Percentiles rank a stretch among this genome's conserved stretches.
phyloP scores from a whole-genome alignment of 2,113 vertebrate genomes.

The Penelope pileata region DNA sequence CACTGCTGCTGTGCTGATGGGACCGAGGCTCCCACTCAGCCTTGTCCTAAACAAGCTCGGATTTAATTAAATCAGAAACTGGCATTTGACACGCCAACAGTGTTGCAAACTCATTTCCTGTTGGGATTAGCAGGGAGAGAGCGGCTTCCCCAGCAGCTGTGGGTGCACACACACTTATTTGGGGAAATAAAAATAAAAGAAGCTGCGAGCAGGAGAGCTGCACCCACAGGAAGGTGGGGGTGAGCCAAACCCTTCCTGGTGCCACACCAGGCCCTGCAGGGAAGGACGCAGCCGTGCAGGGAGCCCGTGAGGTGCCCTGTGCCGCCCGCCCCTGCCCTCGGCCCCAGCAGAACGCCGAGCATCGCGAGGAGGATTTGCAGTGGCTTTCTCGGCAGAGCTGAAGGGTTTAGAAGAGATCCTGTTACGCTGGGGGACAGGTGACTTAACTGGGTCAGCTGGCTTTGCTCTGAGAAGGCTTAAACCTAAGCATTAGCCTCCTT shows the following conservation, averaged over 20 bases:
- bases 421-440: slow-evolving; percentile 26
- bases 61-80: neutral
- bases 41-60: neutral
- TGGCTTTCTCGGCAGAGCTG: neutral
- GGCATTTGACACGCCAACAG: neutral
- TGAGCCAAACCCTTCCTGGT: neutral
- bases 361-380: neutral
- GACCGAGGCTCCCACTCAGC: neutral
- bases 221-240: neutral
- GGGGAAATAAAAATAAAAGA: neutral
- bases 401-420: neutral
- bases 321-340: rapidly evolving
- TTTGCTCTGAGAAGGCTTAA: slow-evolving; percentile 31
- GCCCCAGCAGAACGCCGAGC: rapidly evolving
- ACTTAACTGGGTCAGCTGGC: slow-evolving; percentile 62
- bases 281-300: rapidly evolving
- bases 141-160: neutral
- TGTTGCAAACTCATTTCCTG: neutral
- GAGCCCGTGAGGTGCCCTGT: rapidly evolving
- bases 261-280: neutral
- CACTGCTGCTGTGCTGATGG: no score
- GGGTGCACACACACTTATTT: neutral
- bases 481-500: neutral
- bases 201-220: neutral
- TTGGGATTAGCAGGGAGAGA: neutral